Base-by-base conservation (phyloP, 1,140 invertebrate species). In the Micrasema minimum region DNA sequence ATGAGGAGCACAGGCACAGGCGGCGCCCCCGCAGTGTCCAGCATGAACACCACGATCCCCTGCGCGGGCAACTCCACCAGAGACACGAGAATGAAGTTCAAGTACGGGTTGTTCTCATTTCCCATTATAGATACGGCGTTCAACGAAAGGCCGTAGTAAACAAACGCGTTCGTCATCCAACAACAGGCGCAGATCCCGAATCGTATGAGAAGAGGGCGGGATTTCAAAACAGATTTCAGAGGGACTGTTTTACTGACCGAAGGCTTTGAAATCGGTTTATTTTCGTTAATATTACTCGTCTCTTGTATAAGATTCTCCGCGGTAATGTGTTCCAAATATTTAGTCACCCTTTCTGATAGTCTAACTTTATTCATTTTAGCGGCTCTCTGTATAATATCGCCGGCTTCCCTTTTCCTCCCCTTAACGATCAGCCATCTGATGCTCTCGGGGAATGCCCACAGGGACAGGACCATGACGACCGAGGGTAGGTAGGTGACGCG, bases 121-220 rank as follows among this genome's bases (percentile, higher is more conserved):
- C 91, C 92, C 12, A 88, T 88, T 20, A 95, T 82, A 38, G 91
- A 85, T 6, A 92, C 91, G 0, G 92, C 90, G 78, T 93, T 93
- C 45, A 94, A 86, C 7, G 92, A 92, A 5, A 95, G 80, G 0
- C 93, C 94, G 78, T 94, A 95, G 80, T 93, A 95, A 2, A 93
- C 88, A 75, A 94, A 90, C 0, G 89, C 85, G 72, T 87, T 87
- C 1, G 89, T 86, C 2, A 89, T 80, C 91, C 89, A 93, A 79
- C 87, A 92, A 79, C 90, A 88, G 51, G 85, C 87, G 69, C 90
- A 89, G n/a, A 87, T 85, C 2, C 87, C 78, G 53, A 92, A 83
- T 31, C 90, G 85, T 76, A 87, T 80, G 77, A 90, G 72, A 74
- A 89, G 85, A 51, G 85, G 83, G 9, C 83, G 81, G 0, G 89